Evolutionary conservation across 2,888 invertebrate species (phyloP), one percentile per base, ranked within the genome.

Genomic region (Leptinotarsa haldemani): DNA sequence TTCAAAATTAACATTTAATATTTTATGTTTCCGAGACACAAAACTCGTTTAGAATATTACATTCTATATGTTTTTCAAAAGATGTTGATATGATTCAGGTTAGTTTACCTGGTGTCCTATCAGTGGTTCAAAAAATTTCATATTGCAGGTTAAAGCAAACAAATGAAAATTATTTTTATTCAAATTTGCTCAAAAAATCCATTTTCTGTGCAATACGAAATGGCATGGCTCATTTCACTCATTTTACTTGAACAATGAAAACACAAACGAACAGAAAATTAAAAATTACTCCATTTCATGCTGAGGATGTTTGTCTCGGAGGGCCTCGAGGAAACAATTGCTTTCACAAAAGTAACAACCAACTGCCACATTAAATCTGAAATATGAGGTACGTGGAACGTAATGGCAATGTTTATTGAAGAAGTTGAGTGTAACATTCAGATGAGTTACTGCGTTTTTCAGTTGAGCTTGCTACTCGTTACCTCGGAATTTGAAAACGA

Each of bases 361-460:
- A 22, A 56, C 56, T 56, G 56, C 56, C 56, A 20, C 56, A 13
- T 56, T 56, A 56, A 56, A 22, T 22, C 20, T 56, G 56, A 56
- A 56, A 56, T 56, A 56, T 56, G 56, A 56, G 56, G 22, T 56
- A 56, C 56, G 56, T 56, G 56, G 56, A 22, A 56, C 56, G 56
- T 56, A 56, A 56, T 56, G 56, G 56, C 22, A 56, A 56, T 56
- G 56, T 56, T 56, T 56, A 56, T 56, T 56, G 56, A 56, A 56
- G 56, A 56, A 56, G 56, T 56, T 56, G 56, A 56, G 22, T 56
- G 56, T 25, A 56, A 56, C 56, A 56, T 56, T 56, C 13, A 22
- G 56, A 56, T 56, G 56, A 56, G 22, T 56, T 56, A 56, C 56
- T 20, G 56, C 56, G 20, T 56, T 56, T 56, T 56, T 22, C 56